phyloP scores from a whole-genome alignment of 2,113 vertebrate species.

The Peromyscus polionotus region DNA sequence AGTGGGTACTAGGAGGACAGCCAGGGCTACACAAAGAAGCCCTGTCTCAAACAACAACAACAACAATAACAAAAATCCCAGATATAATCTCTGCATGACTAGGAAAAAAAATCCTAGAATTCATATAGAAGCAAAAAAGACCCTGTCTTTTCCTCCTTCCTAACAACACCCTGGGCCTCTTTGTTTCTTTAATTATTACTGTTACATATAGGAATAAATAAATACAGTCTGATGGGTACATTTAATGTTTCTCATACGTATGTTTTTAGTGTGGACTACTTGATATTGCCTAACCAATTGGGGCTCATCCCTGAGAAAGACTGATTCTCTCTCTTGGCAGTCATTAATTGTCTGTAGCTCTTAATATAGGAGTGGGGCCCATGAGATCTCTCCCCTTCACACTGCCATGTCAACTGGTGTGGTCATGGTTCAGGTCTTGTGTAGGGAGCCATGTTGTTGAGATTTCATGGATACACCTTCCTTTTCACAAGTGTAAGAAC shows the following conservation, averaged over 20 bases:
- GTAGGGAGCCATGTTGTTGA: neutral
- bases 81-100: neutral
- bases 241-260: neutral
- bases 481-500: neutral
- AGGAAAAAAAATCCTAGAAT: neutral
- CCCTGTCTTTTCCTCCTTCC: neutral
- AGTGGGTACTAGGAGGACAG: too few species aligned
- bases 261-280: neutral
- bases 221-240: neutral
- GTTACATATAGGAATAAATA: neutral
- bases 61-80: too few species aligned
- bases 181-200: neutral
- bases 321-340: neutral
- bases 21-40: too few species aligned
- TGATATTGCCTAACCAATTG: neutral
- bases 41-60: too few species aligned
- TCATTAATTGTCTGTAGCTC: neutral
- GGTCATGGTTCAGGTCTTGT: neutral
- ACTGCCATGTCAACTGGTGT: neutral
- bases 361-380: neutral
- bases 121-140: neutral
- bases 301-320: neutral
- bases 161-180: neutral
- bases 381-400: too few species aligned
- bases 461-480: neutral